These are phyloP conservation scores for Anorthoa munda DNA, from an alignment of 2,888 invertebrate genomes.

Conservation along the genomic window DNA sequence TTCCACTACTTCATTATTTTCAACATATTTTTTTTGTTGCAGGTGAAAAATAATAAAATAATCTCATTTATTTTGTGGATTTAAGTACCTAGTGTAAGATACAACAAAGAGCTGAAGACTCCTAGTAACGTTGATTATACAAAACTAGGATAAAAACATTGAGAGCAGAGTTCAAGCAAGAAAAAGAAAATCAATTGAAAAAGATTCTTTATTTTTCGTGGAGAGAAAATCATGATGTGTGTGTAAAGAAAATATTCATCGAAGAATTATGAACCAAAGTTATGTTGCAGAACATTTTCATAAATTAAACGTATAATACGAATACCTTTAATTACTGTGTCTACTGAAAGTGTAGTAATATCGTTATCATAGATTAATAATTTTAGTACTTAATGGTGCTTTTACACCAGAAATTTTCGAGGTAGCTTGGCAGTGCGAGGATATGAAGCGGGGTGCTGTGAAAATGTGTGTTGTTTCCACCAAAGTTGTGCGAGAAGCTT, in stretches of 20 bases:
- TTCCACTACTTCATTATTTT: not conserved
- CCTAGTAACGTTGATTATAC: constrained; percentile 9
- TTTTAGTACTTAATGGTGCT: too few relatives aligned
- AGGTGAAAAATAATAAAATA: constrained; percentile 25
- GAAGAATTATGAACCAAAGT: not conserved
- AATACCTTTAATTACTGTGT: not conserved
- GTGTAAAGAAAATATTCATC: not conserved
- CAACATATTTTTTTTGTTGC: constrained; percentile 11
- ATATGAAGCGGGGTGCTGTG: too few relatives aligned
- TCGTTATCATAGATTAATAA: too few relatives aligned
- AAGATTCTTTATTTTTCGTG: not conserved
- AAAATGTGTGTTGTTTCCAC: too few relatives aligned
- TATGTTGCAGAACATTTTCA: not conserved
- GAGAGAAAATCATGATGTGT: not conserved
- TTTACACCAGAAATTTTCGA: too few relatives aligned
- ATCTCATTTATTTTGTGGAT: constrained; percentile 31
- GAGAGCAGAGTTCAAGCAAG: not conserved
- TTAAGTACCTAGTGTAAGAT: constrained; percentile 19
- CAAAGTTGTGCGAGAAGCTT: too few relatives aligned
- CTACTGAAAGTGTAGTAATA: not conserved
- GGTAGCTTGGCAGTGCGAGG: too few relatives aligned
- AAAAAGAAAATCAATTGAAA: constrained; percentile 5
- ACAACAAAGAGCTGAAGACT: constrained; percentile 7
- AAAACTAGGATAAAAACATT: not conserved
- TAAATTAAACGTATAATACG: not conserved